A percentile compares a stretch with the other conserved stretches of the same genome.
Evolutionary conservation across 2,113 vertebrate species (phyloP).

Genomic region (Xiphorhynchus elegans): DNA sequence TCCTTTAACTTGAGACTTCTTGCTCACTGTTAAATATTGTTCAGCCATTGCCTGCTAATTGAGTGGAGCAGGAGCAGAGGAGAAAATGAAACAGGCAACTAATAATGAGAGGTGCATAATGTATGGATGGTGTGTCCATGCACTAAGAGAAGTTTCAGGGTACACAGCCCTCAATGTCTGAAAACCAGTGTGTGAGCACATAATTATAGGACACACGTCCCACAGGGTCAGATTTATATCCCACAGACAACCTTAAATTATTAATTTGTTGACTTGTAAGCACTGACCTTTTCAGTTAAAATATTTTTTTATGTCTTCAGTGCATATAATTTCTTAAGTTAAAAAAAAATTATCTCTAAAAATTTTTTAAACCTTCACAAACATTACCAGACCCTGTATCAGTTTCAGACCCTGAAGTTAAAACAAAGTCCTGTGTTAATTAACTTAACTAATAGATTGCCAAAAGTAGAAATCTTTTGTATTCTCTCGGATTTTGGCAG

Average conservation of each 20-base stretch:
- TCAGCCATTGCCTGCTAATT: neutral
- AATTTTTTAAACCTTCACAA: neutral
- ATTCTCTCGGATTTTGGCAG: neutral
- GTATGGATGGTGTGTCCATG: neutral
- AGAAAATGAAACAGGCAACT: neutral
- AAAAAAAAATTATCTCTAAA: neutral
- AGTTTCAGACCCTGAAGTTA: neutral
- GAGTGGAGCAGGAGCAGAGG: neutral
- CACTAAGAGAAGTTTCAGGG: neutral
- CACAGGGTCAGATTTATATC: neutral
- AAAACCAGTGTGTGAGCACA: neutral
- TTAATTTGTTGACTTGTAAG: neutral
- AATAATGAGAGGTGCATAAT: neutral
- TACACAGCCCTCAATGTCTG: neutral
- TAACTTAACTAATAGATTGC: neutral
- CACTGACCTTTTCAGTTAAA: neutral
- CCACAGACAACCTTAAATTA: neutral
- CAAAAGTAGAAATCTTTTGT: neutral
- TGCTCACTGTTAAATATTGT: neutral
- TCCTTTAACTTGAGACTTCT: neutral
- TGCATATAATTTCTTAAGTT: neutral
- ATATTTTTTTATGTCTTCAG: neutral
- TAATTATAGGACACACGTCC: fast-evolving
- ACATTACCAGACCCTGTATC: neutral
- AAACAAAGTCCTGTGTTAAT: neutral